phyloP scores from a whole-genome alignment of 2,113 vertebrate species.

The Ammodytes dubius region DNA sequence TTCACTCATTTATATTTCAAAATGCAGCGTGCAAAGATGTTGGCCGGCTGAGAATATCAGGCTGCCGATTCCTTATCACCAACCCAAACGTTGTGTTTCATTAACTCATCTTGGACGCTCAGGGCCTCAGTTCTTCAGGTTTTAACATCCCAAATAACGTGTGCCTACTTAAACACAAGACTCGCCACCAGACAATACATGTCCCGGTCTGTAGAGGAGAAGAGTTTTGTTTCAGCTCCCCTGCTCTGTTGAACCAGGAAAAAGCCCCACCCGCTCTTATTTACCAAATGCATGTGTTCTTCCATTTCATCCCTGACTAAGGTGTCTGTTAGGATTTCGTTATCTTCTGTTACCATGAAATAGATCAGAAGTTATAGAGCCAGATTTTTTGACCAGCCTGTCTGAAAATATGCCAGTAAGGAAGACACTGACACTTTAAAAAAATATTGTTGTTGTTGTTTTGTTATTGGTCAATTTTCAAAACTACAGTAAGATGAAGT shows the following conservation, averaged over 20 bases:
- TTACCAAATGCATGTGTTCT: conserved; percentile 66
- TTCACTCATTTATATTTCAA: conserved; percentile 60
- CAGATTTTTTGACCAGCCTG: conserved; percentile 42
- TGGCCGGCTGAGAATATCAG: conserved; percentile 34
- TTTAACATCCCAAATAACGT: conserved; percentile 65
- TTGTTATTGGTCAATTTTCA: conserved; percentile 37
- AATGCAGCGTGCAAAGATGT: conserved; percentile 55
- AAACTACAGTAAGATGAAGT: conserved; percentile 26
- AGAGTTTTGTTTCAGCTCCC: conserved; percentile 15
- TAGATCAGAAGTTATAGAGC: conserved; percentile 24
- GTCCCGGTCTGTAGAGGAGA: conserved; percentile 24
- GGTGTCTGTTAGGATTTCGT: conserved; percentile 36
- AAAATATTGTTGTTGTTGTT: conserved; percentile 5
- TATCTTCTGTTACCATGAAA: conserved; percentile 7
- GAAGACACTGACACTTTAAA: conserved; percentile 12
- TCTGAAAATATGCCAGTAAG: conserved; percentile 39
- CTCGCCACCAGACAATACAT: conserved; percentile 53
- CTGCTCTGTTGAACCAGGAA: conserved; percentile 38
- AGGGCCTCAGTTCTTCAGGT: conserved; percentile 95
- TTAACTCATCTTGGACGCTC: conserved; percentile 89
- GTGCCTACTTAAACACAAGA: conserved; percentile 83
- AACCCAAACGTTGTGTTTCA: conserved; percentile 77
- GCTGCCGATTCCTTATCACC: conserved; percentile 29
- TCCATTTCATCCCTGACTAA: conserved; percentile 51
- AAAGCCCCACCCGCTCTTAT: conserved; percentile 32